Evolutionary conservation across 2,113 vertebrate species (phyloP), one percentile per base, ranked within the genome.

Genomic region (Calidris pugnax): DNA sequence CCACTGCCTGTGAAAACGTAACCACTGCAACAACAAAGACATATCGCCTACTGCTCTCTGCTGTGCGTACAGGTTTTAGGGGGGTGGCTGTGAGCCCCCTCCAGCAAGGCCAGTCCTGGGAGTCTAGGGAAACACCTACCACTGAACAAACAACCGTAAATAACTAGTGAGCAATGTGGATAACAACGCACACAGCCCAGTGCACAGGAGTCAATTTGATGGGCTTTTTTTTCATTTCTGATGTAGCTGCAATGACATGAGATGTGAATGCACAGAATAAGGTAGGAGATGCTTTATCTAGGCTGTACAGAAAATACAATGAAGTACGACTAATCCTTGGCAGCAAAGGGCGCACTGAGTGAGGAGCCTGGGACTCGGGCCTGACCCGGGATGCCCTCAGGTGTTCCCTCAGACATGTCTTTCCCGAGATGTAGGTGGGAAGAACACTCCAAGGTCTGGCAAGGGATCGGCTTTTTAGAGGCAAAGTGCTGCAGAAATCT

Each of bases 251-350:
- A 93, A 45, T 50, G 88, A 89, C 63, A 71, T 35, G 86, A 95
- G 94, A 95, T 90, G 68, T 51, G 72, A 96, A 91, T 59, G 87
- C 85, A 93, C 92, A 86, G 85, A 88, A 93, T 41, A 88, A 66
- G 79, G 77, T 16, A 93, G 71, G 94, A 96, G 74, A 93, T 41
- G 57, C 56, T 91, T 82, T 60, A 81, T 55, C 74, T 50, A 85
- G 47, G 37, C 72, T 91, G 62, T 39, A 56, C 0, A 2, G 74
- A 91, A 95, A 94, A 91, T 7, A 84, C 28, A 80, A 28, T 16
- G 10, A 91, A 95, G 53, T 30, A 87, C 0, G 1, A 64, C 60
- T 72, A 85, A 91, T n/a, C 39, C 74, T 53, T 76, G 81, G 23
- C 74, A 87, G 77, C 71, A 89, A 89, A 92, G 57, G 8, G 39